Percentiles rank a stretch among this genome's conserved stretches.
These are phyloP conservation scores for Charaxes varanes DNA, from an alignment of 1,140 invertebrate species.

Conservation along the genomic window DNA sequence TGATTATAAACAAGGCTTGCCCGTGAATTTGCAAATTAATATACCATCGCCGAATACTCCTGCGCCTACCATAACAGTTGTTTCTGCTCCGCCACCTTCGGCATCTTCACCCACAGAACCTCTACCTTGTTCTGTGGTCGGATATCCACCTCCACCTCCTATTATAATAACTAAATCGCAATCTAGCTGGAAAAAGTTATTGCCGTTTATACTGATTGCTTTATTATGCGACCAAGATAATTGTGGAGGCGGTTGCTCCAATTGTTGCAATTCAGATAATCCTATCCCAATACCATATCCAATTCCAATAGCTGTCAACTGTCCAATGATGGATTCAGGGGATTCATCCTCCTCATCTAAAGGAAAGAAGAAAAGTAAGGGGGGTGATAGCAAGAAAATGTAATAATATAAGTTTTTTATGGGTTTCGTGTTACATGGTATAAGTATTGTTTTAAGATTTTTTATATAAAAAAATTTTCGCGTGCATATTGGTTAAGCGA, in stretches of 20 bases:
- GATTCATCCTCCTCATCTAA: slow-evolving; percentile 12
- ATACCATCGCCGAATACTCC: slow-evolving; percentile 23
- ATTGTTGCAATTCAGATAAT: slow-evolving; percentile 20
- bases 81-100: slow-evolving; percentile 18
- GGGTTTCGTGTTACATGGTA: too few species aligned
- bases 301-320: slow-evolving; percentile 31
- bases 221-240: slow-evolving; percentile 24
- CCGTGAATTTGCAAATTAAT: slow-evolving; percentile 37
- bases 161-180: slow-evolving; percentile 25
- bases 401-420: too few species aligned
- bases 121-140: slow-evolving; percentile 6
- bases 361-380: slow-evolving; percentile 11
- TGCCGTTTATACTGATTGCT: slow-evolving; percentile 37
- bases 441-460: too few species aligned
- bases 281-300: slow-evolving; percentile 33
- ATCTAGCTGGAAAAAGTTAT: slow-evolving; percentile 27
- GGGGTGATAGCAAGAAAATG: slow-evolving; percentile 2
- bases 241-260: slow-evolving; percentile 17
- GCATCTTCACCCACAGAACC: slow-evolving; percentile 1
- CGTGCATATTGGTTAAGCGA: too few species aligned
- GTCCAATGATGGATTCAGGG: slow-evolving; percentile 16
- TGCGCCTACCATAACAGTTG: slow-evolving; percentile 24
- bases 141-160: slow-evolving; percentile 13
- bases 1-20: slow-evolving; percentile 11
- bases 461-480: too few species aligned